phyloP scores from a whole-genome alignment of 2,888 invertebrate genomes.

The Acrobasis suavella region DNA sequence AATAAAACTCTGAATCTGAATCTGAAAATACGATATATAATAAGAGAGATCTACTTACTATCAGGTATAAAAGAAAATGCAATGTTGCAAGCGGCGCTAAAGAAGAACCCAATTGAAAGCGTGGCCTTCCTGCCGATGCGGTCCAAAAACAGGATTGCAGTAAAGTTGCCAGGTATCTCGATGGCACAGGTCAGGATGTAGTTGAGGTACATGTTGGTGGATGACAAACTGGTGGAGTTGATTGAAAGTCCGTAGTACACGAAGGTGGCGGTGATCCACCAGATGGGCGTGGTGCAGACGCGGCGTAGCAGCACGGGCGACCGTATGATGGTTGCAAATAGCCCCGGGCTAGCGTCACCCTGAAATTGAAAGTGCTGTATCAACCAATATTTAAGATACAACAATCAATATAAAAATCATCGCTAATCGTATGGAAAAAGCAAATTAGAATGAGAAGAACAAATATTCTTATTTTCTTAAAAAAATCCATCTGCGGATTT shows the following conservation, averaged over 20 bases:
- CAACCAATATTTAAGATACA: background rate
- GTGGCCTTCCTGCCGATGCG: constrained; percentile 82
- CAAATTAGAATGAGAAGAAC: too few relatives aligned
- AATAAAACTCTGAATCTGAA: too few relatives aligned
- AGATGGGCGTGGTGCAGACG: constrained; percentile 57
- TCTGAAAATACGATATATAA: too few relatives aligned
- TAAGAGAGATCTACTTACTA: constrained; percentile 50
- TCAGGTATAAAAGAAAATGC: constrained; percentile 79
- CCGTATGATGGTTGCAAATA: constrained; percentile 24
- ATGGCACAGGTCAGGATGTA: constrained; percentile 83
- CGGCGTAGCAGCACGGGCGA: constrained; percentile 11
- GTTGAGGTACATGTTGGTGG: constrained; percentile 82
- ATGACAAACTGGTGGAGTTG: constrained; percentile 84
- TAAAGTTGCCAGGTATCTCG: constrained; percentile 86
- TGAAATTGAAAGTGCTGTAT: constrained; percentile 9
- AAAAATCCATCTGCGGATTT: too few relatives aligned
- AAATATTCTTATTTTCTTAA: too few relatives aligned
- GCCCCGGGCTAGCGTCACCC: constrained; percentile 21
- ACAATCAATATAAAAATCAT: too few relatives aligned
- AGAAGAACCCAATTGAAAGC: constrained; percentile 77
- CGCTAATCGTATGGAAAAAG: too few relatives aligned
- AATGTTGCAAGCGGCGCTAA: constrained; percentile 82
- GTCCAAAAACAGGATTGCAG: constrained; percentile 82
- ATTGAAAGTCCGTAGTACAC: constrained; percentile 85
- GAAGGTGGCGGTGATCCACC: constrained; percentile 85